phyloP scores from a whole-genome alignment of 2,888 invertebrate genomes.

The Pinctada fucata region DNA sequence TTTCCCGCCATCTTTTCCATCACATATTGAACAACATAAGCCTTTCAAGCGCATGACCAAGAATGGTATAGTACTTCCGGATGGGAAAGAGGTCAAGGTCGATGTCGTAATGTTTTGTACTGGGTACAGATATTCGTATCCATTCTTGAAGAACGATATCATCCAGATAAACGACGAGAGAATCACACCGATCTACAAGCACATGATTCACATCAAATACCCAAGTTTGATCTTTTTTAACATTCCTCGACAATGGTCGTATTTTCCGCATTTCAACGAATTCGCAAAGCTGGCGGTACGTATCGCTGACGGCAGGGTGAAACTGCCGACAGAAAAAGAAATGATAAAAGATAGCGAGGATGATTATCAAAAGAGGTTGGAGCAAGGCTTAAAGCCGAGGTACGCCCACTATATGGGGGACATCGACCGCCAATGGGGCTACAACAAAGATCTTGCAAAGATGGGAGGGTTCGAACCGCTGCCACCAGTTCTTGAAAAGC shows the following conservation, averaged over 20 bases:
- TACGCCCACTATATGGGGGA: conserved; percentile 34
- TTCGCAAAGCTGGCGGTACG: conserved; percentile 15
- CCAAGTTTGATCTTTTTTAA: conserved; percentile 6
- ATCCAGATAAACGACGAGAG: too few relatives aligned
- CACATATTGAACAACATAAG: background rate
- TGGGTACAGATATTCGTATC: too few relatives aligned
- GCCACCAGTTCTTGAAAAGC: conserved; percentile 6
- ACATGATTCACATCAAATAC: too few relatives aligned
- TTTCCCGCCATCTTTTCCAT: conserved; percentile 3
- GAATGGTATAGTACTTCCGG: too few relatives aligned
- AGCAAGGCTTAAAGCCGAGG: conserved; percentile 13
- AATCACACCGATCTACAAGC: too few relatives aligned
- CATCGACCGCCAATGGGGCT: conserved; percentile 20
- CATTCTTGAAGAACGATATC: too few relatives aligned
- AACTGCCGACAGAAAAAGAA: conserved; percentile 28
- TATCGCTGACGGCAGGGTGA: conserved; percentile 25
- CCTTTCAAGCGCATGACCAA: too few relatives aligned
- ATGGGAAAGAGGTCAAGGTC: too few relatives aligned
- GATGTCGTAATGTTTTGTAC: too few relatives aligned
- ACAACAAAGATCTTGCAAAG: conserved; percentile 25
- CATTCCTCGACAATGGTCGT: conserved; percentile 21
- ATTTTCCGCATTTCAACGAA: conserved; percentile 29
- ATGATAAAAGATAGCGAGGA: conserved; percentile 30
- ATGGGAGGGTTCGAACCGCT: conserved; percentile 26
- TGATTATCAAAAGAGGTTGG: conserved; percentile 15